Conservation (phyloP, 1,140 invertebrate genomes). For the Brachionus asplanchnoidis region DNA sequence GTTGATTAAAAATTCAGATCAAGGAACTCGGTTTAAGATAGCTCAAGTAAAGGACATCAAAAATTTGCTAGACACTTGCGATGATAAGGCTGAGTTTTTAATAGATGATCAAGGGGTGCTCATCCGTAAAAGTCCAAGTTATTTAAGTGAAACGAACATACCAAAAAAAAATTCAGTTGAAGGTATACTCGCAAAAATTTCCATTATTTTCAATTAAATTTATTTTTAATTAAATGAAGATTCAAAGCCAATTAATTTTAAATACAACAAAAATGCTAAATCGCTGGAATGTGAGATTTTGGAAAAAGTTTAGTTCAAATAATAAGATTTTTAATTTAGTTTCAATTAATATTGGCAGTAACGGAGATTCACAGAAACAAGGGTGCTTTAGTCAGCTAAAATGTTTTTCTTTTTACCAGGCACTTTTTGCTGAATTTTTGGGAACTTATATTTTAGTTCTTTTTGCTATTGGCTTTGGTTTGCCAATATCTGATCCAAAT, state of each 20-base stretch:
- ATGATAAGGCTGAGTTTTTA: not conserved
- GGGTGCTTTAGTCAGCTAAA: conserved; percentile 12
- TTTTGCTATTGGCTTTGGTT: not conserved
- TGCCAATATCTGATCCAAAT: not conserved
- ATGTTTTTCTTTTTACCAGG: conserved; percentile 28
- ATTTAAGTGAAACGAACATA: not conserved
- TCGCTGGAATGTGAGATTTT: not conserved
- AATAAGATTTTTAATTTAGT: not conserved
- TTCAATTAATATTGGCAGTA: conserved; percentile 19
- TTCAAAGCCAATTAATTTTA: conserved; percentile 7
- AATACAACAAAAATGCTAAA: conserved; percentile 30
- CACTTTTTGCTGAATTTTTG: conserved; percentile 30
- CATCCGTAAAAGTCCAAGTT: not conserved
- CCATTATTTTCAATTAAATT: not conserved
- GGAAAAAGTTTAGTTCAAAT: not conserved
- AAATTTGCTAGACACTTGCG: not conserved
- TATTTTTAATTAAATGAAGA: not conserved
- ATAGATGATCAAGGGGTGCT: not conserved
- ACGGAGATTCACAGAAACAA: not conserved
- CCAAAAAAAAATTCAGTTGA: not conserved
- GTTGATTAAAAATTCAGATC: not conserved
- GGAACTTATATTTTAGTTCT: conserved; percentile 10
- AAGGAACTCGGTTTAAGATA: not conserved
- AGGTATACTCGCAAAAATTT: not conserved
- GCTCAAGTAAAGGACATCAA: not conserved